phyloP scores from a whole-genome alignment of 2,888 invertebrate genomes.

The Rhogogaster chlorosoma region DNA sequence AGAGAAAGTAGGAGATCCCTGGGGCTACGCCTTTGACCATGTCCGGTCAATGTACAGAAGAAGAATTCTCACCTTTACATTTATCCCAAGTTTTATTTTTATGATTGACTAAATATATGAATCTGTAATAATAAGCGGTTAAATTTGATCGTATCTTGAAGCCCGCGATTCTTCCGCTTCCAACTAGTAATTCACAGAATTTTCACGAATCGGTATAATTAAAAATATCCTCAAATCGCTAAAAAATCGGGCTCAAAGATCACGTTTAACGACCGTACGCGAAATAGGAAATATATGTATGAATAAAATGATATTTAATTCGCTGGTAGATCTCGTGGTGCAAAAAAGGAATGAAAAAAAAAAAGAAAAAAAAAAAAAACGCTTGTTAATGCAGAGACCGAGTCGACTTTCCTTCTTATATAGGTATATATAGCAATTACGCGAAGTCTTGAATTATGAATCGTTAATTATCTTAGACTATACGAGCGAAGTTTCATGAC shows the following conservation, averaged over 20 bases:
- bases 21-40: slow-evolving; percentile 64
- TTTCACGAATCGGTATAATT: background rate
- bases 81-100: slow-evolving; percentile 50
- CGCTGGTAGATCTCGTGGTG: background rate
- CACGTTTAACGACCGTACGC: background rate
- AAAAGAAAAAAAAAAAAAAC: background rate
- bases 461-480: background rate
- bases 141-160: background rate
- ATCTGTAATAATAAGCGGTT: background rate
- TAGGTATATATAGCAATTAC: background rate
- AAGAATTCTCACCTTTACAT: slow-evolving; percentile 56
- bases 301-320: background rate
- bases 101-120: background rate
- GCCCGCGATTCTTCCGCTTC: background rate
- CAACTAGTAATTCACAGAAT: background rate
- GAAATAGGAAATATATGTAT: background rate
- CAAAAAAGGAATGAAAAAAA: background rate
- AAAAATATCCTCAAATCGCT: background rate
- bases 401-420: slow-evolving; percentile 26
- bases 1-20: slow-evolving; percentile 68
- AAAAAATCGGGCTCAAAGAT: background rate
- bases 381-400: background rate
- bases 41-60: slow-evolving; percentile 63
- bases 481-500: slow-evolving; percentile 15
- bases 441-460: background rate